Base-by-base conservation (phyloP, 2,888 invertebrate genomes). In the Limenitis camilla region DNA sequence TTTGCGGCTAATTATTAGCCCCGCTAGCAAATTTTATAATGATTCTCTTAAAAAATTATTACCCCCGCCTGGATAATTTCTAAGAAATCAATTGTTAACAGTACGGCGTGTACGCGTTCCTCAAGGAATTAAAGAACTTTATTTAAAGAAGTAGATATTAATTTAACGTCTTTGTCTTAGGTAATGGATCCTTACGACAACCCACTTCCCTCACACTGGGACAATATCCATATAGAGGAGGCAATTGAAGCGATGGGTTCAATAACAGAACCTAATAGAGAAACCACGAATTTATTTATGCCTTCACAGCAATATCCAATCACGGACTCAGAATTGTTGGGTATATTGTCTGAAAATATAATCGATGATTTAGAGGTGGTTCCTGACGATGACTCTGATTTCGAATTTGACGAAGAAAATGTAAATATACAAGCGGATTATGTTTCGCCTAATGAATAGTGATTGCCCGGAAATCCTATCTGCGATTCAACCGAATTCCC, bases 121-220 rank as follows among this genome's bases (percentile, higher is more conserved):
- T n/a, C n/a, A n/a, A n/a, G n/a, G n/a, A n/a, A n/a, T n/a, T n/a
- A n/a, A n/a, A n/a, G n/a, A n/a, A n/a, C n/a, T n/a, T n/a, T n/a
- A n/a, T n/a, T n/a, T n/a, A n/a, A n/a, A n/a, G n/a, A n/a, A n/a
- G n/a, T n/a, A n/a, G n/a, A n/a, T n/a, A n/a, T n/a, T n/a, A n/a
- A n/a, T n/a, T n/a, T n/a, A n/a, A n/a, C n/a, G n/a, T n/a, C n/a
- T n/a, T n/a, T n/a, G n/a, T 32, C 9, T 32, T 32, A 32, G 32
- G 32, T 32, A 32, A 54, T 54, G 50, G 46, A 50, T 50, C 43
- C 54, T 46, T 42, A 36, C 44, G 52, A 52, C 36, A 50, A 54
- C 49, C 49, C 54, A n/a, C 41, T 54, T 46, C 54, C 54, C 46
- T 54, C 54, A 46, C 45, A 50, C 50, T 50, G 54, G 54, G 50